Conservation (phyloP, 2,113 vertebrate genomes). For the Phrynosoma blainvillii region DNA sequence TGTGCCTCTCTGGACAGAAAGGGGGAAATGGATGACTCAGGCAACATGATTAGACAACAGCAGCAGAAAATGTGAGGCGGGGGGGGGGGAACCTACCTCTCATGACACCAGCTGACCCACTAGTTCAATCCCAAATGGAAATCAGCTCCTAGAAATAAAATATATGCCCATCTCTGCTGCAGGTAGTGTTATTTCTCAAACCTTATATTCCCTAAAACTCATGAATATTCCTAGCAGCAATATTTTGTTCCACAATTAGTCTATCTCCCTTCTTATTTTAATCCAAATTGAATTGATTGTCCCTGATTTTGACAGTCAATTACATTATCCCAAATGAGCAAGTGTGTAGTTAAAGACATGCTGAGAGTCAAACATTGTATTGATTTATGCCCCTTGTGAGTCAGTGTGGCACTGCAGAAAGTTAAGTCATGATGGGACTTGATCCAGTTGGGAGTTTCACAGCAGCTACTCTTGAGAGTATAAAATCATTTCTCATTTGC, state of each 20-base stretch:
- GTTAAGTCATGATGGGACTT: conserved; percentile 4
- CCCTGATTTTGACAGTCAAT: conserved; percentile 50
- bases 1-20: too few species aligned
- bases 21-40: too few species aligned
- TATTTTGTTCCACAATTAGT: neutral
- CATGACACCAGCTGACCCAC: neutral
- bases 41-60: too few species aligned
- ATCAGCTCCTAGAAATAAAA: neutral
- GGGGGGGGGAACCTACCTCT: too few species aligned
- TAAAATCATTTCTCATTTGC: conserved; percentile 28
- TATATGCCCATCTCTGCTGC: neutral
- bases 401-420: neutral
- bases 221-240: neutral
- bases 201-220: neutral
- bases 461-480: conserved; percentile 28
- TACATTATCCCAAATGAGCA: conserved; percentile 46
- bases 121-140: neutral
- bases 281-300: conserved; percentile 52
- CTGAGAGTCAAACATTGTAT: conserved; percentile 7
- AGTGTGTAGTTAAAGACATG: conserved; percentile 16
- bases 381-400: conserved; percentile 32
- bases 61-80: too few species aligned
- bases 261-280: conserved; percentile 40
- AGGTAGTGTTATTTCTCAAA: neutral
- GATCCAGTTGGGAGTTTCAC: neutral